Conservation (phyloP, 2,113 vertebrate genomes). For the Epinephelus cyanopodus region DNA sequence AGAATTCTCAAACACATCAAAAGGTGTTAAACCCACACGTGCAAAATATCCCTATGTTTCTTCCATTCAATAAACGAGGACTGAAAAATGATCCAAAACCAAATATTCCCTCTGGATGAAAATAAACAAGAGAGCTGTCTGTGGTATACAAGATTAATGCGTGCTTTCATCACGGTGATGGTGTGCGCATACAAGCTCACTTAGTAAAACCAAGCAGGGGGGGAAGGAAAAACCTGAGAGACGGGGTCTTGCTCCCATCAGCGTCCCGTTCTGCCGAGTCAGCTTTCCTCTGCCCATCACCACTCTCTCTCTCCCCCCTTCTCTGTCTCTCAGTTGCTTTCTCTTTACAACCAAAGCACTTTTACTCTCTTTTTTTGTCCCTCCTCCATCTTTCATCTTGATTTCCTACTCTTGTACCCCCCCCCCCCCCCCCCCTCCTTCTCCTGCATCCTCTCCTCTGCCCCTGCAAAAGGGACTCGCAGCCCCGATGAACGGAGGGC, state of each 20-base stretch:
- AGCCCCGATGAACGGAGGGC: conserved; percentile 52
- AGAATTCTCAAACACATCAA: too few relatives aligned
- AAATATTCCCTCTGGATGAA: too few relatives aligned
- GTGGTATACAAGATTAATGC: conserved; percentile 7
- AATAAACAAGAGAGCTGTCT: not conserved
- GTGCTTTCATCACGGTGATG: not conserved
- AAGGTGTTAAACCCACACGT: not conserved
- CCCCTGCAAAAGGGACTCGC: conserved; percentile 35
- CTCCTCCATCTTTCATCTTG: conserved; percentile 48
- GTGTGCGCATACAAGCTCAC: conserved; percentile 8
- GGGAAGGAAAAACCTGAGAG: conserved; percentile 11
- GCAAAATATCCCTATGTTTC: not conserved
- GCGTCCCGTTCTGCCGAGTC: conserved; percentile 73
- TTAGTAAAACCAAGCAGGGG: conserved; percentile 32
- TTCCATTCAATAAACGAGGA: not conserved
- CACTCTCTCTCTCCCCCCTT: not conserved
- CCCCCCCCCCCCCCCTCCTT: conserved; percentile 7
- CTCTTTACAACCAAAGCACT: conserved; percentile 63
- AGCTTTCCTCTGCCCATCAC: conserved; percentile 68
- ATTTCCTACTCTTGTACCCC: conserved; percentile 11
- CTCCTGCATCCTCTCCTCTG: conserved; percentile 21
- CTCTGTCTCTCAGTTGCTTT: conserved; percentile 40
- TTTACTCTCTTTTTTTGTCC: conserved; percentile 42
- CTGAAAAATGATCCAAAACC: not conserved
- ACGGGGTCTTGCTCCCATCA: conserved; percentile 71